Conservation (phyloP, 1,140 invertebrate genomes). For the Nylanderia fulva region DNA sequence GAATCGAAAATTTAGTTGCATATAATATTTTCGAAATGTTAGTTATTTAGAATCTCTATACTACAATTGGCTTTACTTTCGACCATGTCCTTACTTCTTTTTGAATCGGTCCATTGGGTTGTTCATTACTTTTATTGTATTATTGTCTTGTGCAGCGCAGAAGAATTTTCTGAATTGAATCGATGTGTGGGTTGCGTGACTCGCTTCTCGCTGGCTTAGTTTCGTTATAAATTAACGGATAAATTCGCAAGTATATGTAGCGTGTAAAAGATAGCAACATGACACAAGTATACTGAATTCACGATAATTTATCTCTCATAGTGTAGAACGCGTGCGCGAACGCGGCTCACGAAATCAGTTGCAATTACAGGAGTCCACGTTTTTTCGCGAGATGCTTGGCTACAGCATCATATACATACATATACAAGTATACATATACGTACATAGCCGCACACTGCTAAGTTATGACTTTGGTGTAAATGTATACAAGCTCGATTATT, state of each 20-base stretch:
- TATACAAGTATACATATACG: neutral
- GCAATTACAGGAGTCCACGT: neutral
- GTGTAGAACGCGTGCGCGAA: neutral
- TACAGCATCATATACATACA: too few species aligned
- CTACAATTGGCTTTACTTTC: too few species aligned
- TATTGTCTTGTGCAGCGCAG: neutral
- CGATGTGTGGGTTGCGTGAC: neutral
- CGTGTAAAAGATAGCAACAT: neutral
- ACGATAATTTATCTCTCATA: conserved; percentile 42
- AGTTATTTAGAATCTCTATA: too few species aligned
- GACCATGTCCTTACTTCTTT: neutral
- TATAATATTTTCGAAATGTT: too few species aligned
- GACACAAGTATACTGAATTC: neutral
- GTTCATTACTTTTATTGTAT: conserved; percentile 1
- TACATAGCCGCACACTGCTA: neutral
- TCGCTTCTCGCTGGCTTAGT: conserved; percentile 22
- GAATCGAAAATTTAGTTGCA: too few species aligned
- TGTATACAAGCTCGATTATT: conserved; percentile 24
- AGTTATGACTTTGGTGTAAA: conserved; percentile 47
- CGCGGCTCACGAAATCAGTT: neutral
- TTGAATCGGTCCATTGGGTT: neutral
- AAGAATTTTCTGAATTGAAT: conserved; percentile 28
- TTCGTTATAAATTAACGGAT: conserved; percentile 55
- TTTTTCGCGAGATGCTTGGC: conserved; percentile 16
- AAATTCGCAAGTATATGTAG: conserved; percentile 19